Evolutionary conservation across 2,797 vertebrate species (phyloP).

Genomic region (Lepilemur septentrionalis): DNA sequence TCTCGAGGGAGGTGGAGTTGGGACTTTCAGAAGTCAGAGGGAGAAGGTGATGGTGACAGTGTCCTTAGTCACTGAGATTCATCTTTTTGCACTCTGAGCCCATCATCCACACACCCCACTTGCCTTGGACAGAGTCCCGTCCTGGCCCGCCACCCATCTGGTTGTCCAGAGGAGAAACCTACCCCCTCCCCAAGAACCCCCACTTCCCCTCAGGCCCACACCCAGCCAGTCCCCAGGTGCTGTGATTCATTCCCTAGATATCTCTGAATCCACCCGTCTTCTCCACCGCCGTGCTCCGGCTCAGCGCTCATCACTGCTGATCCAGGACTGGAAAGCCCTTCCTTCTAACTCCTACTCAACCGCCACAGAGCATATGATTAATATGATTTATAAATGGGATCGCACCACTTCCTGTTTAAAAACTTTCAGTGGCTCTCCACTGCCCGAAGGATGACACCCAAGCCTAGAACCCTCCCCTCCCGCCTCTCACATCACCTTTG

Average conservation of each 20-base stretch:
- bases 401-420: not conserved
- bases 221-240: not conserved
- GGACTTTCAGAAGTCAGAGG: not conserved
- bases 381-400: not conserved
- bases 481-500: not conserved
- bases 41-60: not conserved
- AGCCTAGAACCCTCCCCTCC: not conserved
- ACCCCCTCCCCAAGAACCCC: fast-evolving
- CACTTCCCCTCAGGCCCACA: not conserved
- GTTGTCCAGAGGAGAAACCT: not conserved
- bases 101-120: not conserved
- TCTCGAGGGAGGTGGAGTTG: not conserved
- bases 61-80: not conserved
- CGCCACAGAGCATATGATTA: not conserved
- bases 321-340: not conserved
- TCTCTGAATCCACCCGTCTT: not conserved
- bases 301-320: not conserved
- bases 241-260: not conserved
- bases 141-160: not conserved
- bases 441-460: not conserved
- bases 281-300: too few species aligned
- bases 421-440: not conserved
- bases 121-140: not conserved
- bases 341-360: not conserved
- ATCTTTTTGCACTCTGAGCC: not conserved